Base-by-base conservation (phyloP, 23 tunicate species). In the Ascidia mentula region DNA sequence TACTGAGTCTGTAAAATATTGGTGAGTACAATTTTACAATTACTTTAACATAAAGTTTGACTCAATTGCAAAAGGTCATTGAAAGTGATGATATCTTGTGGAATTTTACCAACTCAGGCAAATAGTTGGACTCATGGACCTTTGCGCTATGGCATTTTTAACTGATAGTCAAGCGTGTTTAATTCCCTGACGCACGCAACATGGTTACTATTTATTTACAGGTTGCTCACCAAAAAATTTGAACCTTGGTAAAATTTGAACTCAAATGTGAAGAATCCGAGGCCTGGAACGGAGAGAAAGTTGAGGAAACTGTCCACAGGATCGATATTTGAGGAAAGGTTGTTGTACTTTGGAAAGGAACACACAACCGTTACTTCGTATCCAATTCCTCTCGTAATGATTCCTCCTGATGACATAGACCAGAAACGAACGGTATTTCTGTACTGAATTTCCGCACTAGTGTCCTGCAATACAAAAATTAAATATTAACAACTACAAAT, bases 241-340 rank as follows among this genome's bases (percentile, higher is more conserved):
- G 40, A 60, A 78, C 78, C 89, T 32, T 32, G 3, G 59, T 40
- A 85, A 40, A 85, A 85, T 22, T 70, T 60, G 79, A 85, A 77
- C 31, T 38, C 71, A 35, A 85, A 85, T 20, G 81, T 82, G 36
- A 85, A 85, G 31, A 82, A 70, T 5, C 89, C 83, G 32, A 85
- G 70, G 20, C 83, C 89, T 7, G 89, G 89, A 8, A 85, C 83
- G 0, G 72, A 34, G 1, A 85, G 69, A 34, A 45, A 36, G 32
- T 46, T 40, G 12, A 40, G 33, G 31, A 60, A 73, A 34, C 30
- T 45, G 37, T 85, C 83, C 42, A 31, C 17, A 18, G 89, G 89
- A 15, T 73, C 69, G 36, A 78, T 78, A 37, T 60, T 32, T 1
- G 75, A 82, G 35, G 73, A 69, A 12, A 84, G 70, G 38, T 85